Conservation (phyloP, 2,888 invertebrate genomes). For the Laothoe populi region DNA sequence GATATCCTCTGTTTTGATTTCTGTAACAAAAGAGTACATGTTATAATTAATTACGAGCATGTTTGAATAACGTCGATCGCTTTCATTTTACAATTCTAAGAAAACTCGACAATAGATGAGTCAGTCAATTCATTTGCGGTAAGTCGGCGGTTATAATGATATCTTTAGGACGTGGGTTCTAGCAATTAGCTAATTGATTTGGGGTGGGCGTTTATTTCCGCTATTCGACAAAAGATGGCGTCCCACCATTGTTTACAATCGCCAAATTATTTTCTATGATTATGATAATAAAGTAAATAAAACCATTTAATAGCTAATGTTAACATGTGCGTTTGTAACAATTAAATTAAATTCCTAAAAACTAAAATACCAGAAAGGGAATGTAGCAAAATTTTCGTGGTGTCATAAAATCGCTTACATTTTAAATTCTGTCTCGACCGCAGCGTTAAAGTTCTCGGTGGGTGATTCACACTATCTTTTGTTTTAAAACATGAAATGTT, state of each 20-base stretch:
- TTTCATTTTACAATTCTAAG: slow-evolving; percentile 80
- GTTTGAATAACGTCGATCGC: slow-evolving; percentile 76
- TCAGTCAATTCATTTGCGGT: slow-evolving; percentile 71
- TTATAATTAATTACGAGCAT: slow-evolving; percentile 71
- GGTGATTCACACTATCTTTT: slow-evolving; percentile 66
- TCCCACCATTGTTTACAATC: slow-evolving; percentile 19
- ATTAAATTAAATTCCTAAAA: not conserved
- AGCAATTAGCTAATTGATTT: slow-evolving; percentile 73
- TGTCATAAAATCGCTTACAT: slow-evolving; percentile 14
- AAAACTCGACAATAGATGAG: slow-evolving; percentile 81
- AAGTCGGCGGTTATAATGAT: slow-evolving; percentile 66
- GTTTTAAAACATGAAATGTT: slow-evolving; percentile 50
- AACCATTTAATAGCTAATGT: not conserved
- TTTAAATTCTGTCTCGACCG: slow-evolving; percentile 27
- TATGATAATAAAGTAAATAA: not conserved
- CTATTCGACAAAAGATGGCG: slow-evolving; percentile 62
- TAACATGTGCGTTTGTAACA: no score
- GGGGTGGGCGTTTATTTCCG: slow-evolving; percentile 39
- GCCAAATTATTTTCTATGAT: slow-evolving; percentile 7
- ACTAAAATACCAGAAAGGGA: not conserved
- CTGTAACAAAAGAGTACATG: slow-evolving; percentile 77
- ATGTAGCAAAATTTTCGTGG: slow-evolving; percentile 1
- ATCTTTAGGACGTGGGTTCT: slow-evolving; percentile 48
- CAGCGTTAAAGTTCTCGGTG: slow-evolving; percentile 49
- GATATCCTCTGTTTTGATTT: slow-evolving; percentile 81